Base-by-base conservation (phyloP, 1,140 invertebrate genomes). In the Eciton burchellii region DNA sequence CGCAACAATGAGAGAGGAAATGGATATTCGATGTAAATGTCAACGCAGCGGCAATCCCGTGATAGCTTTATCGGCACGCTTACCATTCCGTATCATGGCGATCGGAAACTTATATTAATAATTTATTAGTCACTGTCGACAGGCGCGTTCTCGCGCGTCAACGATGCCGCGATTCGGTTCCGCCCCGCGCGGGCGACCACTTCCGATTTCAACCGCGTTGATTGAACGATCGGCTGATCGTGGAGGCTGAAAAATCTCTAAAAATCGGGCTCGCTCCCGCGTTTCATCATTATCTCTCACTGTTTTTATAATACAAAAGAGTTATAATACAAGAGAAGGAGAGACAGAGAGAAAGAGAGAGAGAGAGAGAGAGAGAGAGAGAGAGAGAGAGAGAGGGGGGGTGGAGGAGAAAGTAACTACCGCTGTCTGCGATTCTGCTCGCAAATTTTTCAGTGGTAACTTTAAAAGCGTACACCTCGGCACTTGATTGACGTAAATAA, bases 21-120 rank as follows among this genome's bases (percentile, higher is more conserved):
- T 71, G 41, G 65, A 54, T 81, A 83, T 86, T 70, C 77, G 54
- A 82, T 72, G 71, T 57, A 59, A 82, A 68, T 62, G 57, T 35
- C 72, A 70, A 85, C 83, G 60, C 66, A 72, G 59, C 71, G 71
- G n/a, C 60, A 47, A 60, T 81, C 73, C 70, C 70, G 77, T 26
- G 68, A 81, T 73, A 71, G 77, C 65, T 71, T 73, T 81, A 73
- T 73, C 43, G 26, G 43, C 19, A 26, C 24, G 43, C 26, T 14
- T 49, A 19, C 49, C 56, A 35, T 60, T 49, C 24, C 56, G 45
- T 73, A 73, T 81, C 41, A 19, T 19, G 56, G n/a, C 19, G 68
- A 73, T 81, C 77, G 54, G 68, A 81, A 79, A 79, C 52, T 79
- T 79, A 79, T 79, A 79, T 79, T 79, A 79, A 79, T 79, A 79